phyloP scores from a whole-genome alignment of 2,113 vertebrate genomes.

The Eupsittula cactorum region DNA sequence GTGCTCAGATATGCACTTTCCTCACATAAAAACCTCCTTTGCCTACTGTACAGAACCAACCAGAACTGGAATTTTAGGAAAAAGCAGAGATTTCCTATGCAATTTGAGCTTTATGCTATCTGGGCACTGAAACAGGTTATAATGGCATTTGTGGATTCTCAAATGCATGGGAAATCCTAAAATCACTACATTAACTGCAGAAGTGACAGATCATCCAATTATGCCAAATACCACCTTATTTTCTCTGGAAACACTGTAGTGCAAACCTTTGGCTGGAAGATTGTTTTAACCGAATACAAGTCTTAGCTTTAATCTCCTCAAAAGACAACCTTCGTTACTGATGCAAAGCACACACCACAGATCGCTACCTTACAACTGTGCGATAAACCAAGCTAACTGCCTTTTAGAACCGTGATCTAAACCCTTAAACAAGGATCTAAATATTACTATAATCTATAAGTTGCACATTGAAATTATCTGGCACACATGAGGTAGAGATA shows the following conservation, averaged over 20 bases:
- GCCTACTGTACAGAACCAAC: background rate
- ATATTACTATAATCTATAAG: background rate
- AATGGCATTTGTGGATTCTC: background rate
- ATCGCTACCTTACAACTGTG: background rate
- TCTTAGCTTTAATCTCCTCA: background rate
- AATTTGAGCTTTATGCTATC: background rate
- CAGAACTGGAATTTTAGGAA: background rate
- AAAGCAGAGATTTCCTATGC: background rate
- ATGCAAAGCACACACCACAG: background rate
- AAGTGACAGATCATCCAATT: background rate
- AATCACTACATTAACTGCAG: background rate
- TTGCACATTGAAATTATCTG: background rate
- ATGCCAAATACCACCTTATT: background rate
- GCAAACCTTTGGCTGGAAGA: background rate
- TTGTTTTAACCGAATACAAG: background rate
- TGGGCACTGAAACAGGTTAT: background rate
- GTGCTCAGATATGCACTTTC: background rate
- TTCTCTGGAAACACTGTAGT: background rate
- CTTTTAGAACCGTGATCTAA: background rate
- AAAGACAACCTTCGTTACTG: background rate
- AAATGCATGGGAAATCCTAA: background rate
- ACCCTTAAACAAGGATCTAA: background rate
- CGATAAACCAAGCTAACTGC: background rate
- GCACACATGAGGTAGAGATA: background rate
- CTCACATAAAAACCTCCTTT: background rate